Evolutionary conservation across 2,113 vertebrate genomes (phyloP).

Genomic region (Xenopus borealis): DNA sequence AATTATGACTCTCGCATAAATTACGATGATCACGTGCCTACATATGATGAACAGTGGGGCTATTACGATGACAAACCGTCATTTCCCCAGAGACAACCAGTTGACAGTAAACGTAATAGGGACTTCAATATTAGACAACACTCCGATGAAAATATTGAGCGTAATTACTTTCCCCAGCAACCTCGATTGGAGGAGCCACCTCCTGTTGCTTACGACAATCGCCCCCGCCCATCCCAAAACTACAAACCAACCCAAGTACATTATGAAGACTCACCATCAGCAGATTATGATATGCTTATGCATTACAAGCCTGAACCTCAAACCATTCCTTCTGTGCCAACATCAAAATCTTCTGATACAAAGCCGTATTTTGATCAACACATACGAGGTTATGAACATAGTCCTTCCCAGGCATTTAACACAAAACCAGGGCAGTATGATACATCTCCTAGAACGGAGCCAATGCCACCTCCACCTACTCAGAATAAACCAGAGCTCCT

Average conservation of each 20-base stretch:
- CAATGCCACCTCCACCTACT: conserved; percentile 56
- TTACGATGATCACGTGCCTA: conserved; percentile 84
- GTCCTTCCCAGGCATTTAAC: conserved; percentile 66
- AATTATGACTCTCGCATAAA: conserved; percentile 80
- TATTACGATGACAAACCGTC: conserved; percentile 86
- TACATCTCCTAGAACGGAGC: conserved; percentile 70
- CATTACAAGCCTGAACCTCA: conserved; percentile 81
- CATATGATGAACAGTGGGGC: conserved; percentile 90
- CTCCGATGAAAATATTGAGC: conserved; percentile 78
- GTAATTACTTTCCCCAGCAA: conserved; percentile 78
- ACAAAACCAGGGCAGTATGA: conserved; percentile 79
- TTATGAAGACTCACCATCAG: conserved; percentile 77
- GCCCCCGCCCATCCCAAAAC: conserved; percentile 68
- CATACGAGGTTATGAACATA: conserved; percentile 75
- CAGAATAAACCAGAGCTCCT: conserved; percentile 77
- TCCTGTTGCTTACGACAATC: conserved; percentile 72
- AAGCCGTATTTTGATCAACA: conserved; percentile 88
- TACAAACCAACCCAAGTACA: conserved; percentile 79
- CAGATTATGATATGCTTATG: conserved; percentile 70
- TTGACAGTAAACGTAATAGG: conserved; percentile 75
- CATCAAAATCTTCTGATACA: conserved; percentile 80
- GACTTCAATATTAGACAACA: conserved; percentile 78
- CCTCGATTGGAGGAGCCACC: conserved; percentile 83
- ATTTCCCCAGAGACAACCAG: conserved; percentile 64
- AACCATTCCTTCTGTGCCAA: conserved; percentile 67